Conservation (phyloP, 2,888 invertebrate genomes). For the Epinotia bilunana region DNA sequence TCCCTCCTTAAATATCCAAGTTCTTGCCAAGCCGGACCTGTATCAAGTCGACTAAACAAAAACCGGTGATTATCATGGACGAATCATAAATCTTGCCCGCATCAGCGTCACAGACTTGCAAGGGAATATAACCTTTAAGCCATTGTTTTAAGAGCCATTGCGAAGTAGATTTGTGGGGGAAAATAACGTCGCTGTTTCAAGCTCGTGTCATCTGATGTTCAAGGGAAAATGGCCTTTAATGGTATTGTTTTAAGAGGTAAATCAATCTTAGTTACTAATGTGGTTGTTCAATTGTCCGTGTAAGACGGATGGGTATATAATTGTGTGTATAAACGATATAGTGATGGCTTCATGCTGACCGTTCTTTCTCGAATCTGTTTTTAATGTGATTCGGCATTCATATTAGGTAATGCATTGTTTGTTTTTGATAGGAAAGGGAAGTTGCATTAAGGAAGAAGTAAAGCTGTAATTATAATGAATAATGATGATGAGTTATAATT, state of each 20-base stretch:
- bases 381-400: conserved; percentile 37
- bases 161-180: not conserved
- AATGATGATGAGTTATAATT: conserved; percentile 10
- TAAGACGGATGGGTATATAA: conserved; percentile 59
- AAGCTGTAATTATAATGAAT: conserved; percentile 9
- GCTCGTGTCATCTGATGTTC: conserved; percentile 14
- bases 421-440: conserved; percentile 24
- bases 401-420: conserved; percentile 27
- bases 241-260: conserved; percentile 39
- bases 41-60: conserved; percentile 41
- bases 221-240: conserved; percentile 41
- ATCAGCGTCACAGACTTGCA: conserved; percentile 44
- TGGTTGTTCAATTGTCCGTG: conserved; percentile 53
- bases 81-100: conserved; percentile 49
- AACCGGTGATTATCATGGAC: conserved; percentile 45
- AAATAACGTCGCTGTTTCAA: conserved; percentile 12
- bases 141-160: conserved; percentile 31
- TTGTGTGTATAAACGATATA: conserved; percentile 46
- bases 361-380: conserved; percentile 32
- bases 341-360: conserved; percentile 32
- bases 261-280: conserved; percentile 34
- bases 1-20: conserved; percentile 21
- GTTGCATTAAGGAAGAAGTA: not conserved
- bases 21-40: conserved; percentile 11
- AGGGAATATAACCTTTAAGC: conserved; percentile 24